A percentile compares a stretch with the other conserved stretches of the same genome.
Evolutionary conservation across 2,113 vertebrate genomes (phyloP).

Genomic region (Nyctibius bracteatus): DNA sequence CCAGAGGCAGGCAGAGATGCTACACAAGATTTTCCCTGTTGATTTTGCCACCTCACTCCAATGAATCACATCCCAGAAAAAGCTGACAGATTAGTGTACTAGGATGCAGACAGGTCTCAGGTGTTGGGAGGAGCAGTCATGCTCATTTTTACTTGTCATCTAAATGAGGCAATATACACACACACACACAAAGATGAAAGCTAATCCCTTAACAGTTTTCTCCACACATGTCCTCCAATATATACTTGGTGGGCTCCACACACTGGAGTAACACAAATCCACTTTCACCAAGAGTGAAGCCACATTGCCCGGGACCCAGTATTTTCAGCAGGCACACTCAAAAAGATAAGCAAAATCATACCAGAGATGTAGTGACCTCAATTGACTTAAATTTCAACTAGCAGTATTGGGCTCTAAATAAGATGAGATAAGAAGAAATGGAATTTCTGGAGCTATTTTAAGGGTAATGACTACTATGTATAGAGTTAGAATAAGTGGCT

Average conservation of each 20-base stretch:
- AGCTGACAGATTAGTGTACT: background rate
- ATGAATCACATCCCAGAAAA: background rate
- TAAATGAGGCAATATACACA: background rate
- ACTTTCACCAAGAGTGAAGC: background rate
- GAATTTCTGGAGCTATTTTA: constrained; percentile 49
- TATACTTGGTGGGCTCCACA: background rate
- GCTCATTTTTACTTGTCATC: background rate
- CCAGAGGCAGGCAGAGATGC: background rate
- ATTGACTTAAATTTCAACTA: background rate
- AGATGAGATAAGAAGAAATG: constrained; percentile 32
- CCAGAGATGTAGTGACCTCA: background rate
- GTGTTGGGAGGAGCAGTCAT: background rate
- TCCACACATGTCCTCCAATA: background rate
- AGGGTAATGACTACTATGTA: constrained; percentile 39
- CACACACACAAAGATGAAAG: background rate
- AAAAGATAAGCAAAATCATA: background rate
- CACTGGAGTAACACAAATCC: background rate
- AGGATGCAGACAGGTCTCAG: background rate
- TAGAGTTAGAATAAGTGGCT: constrained; percentile 16
- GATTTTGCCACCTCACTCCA: background rate
- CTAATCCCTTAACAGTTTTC: background rate
- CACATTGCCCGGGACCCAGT: background rate
- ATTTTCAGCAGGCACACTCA: background rate
- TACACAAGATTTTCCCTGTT: background rate
- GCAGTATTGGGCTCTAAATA: background rate